Percentiles rank a stretch among this genome's conserved stretches.
phyloP scores from a whole-genome alignment of 2,797 vertebrate genomes.

The Anomalospiza imberbis region DNA sequence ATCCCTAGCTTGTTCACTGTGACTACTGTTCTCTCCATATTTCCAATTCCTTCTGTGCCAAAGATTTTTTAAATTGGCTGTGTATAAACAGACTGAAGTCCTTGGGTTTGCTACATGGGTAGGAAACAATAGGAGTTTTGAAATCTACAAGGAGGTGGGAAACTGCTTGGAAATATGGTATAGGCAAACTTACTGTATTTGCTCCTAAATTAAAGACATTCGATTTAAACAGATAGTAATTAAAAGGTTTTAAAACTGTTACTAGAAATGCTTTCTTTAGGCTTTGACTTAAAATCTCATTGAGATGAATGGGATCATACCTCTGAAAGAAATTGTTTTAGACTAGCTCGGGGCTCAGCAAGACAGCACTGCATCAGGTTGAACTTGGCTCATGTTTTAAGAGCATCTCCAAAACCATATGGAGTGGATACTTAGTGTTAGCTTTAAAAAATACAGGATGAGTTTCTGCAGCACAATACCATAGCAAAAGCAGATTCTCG shows the following conservation, averaged over 20 bases:
- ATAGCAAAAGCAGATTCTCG: conserved; percentile 11
- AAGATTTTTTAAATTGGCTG: conserved; percentile 1
- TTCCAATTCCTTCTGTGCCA: neutral
- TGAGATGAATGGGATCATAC: neutral
- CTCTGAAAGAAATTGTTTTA: neutral
- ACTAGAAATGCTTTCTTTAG: neutral
- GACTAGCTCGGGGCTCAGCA: neutral
- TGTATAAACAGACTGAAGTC: neutral
- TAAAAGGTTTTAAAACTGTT: neutral
- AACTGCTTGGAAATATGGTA: neutral
- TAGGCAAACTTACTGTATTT: neutral
- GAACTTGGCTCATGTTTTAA: conserved; percentile 28
- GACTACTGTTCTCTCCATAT: neutral
- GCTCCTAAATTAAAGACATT: neutral
- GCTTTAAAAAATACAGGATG: neutral
- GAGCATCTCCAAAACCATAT: neutral
- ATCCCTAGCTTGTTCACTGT: neutral
- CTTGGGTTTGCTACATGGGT: neutral
- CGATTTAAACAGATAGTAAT: neutral
- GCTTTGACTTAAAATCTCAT: neutral
- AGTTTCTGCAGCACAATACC: neutral
- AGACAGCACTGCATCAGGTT: neutral
- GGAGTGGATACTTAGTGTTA: neutral
- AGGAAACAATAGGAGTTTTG: neutral
- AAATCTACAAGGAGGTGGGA: neutral